Percentiles rank a stretch among this genome's conserved stretches.
Conservation (phyloP, 2,797 vertebrate species). For the Oryzias dopingdopingensis region DNA sequence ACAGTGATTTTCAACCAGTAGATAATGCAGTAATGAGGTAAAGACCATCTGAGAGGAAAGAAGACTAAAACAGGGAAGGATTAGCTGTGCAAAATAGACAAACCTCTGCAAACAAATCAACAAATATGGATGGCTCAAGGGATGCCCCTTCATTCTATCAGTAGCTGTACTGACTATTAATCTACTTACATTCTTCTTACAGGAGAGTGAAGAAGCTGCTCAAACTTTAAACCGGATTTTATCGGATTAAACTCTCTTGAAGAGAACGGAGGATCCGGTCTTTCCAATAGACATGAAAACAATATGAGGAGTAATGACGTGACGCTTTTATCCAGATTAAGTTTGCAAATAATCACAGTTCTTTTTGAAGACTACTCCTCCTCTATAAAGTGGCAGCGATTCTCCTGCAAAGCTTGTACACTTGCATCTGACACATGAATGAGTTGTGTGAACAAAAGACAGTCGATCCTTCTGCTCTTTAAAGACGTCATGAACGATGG, state of each 20-base stretch:
- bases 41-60: constrained; percentile 28
- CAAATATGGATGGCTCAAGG: constrained; percentile 47
- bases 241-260: constrained; percentile 28
- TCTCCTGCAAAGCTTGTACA: too few species aligned
- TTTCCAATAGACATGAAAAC: constrained; percentile 25
- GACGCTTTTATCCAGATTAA: neutral
- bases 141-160: constrained; percentile 42
- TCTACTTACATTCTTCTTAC: constrained; percentile 47
- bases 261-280: constrained; percentile 30
- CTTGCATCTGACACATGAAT: too few species aligned
- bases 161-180: constrained; percentile 35
- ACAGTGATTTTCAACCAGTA: constrained; percentile 17
- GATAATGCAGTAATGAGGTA: constrained; percentile 19
- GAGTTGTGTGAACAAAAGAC: too few species aligned
- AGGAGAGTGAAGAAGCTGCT: constrained; percentile 34
- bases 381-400: too few species aligned
- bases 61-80: constrained; percentile 48
- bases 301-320: constrained; percentile 6
- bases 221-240: constrained; percentile 48
- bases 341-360: too few species aligned
- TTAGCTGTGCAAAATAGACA: constrained; percentile 64
- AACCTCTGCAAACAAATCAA: constrained; percentile 60
- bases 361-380: too few species aligned
- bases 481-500: too few species aligned
- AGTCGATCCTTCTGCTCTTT: too few species aligned